Evolutionary conservation across 2,888 invertebrate species (phyloP), one percentile per base, ranked within the genome.

Genomic region (Abrostola tripartita): DNA sequence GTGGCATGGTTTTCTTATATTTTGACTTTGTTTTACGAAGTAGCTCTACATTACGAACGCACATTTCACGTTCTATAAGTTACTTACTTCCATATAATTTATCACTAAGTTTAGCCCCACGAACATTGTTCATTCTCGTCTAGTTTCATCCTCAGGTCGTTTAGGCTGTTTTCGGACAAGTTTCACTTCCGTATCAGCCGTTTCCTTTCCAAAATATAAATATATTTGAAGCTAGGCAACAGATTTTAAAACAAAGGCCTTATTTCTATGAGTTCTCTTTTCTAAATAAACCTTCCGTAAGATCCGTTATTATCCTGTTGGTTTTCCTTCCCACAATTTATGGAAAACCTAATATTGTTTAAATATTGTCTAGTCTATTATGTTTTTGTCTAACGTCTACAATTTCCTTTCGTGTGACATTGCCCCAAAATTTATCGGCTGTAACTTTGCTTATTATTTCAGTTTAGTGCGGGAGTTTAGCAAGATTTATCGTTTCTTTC

Each of bases 321-420:
- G 52, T 52, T 44, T 38, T 37, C 24, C 6, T 53, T 37, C 5
- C 37, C 37, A 61, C 6, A 47, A 61, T 61, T 47, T 61, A 68
- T 36, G 11, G 40, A 14, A 52, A 55, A 47, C 44, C 44, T 41
- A 71, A 70, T 47, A 37, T 53, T 59, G 36, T 71, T 69, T 37
- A 56, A 10, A 36, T 11, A 55, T 44, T 50, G 74, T 74, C 52
- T 62, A 55, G 54, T 72, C 57, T 52, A 42, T 58, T 14, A 51
- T 60, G 12, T 59, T 64, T 63, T 59, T 42, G 58, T 38, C 37
- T 44, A 69, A 69, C 37, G 64, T 71, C 42, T 56, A 11, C 56
- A 64, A 75, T 71, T 71, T 71, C 71, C 71, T 71, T 60, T 71
- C 37, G 37, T 44, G 52, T 60, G 52, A 56, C 55, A 60, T 50